Evolutionary conservation across 2,888 invertebrate species (phyloP).

Genomic region (Rotaria macrura): DNA sequence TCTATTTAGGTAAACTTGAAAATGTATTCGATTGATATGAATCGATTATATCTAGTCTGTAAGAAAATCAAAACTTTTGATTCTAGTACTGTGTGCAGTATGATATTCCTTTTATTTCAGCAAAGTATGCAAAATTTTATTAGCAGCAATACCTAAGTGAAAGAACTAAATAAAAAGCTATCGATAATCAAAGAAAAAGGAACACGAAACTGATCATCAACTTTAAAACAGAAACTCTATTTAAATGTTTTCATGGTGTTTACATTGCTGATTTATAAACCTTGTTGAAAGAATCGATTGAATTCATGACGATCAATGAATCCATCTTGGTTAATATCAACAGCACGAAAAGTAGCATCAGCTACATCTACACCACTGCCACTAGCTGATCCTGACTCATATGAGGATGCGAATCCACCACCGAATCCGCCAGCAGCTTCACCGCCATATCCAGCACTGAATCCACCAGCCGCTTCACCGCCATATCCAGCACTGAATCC

Average conservation of each 20-base stretch:
- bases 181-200: too few species aligned
- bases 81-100: too few species aligned
- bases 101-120: too few species aligned
- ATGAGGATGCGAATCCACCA: too few species aligned
- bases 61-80: too few species aligned
- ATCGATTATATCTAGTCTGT: too few species aligned
- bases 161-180: too few species aligned
- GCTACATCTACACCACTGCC: background rate
- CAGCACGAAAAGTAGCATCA: background rate
- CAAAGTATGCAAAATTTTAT: too few species aligned
- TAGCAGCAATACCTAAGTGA: too few species aligned
- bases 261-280: background rate
- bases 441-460: background rate
- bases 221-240: background rate
- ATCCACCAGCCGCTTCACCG: background rate
- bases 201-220: background rate
- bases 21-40: too few species aligned
- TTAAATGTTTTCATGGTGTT: background rate
- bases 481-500: background rate
- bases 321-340: background rate
- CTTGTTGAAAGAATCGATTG: background rate
- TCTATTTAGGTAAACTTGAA: too few species aligned
- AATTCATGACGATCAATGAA: background rate
- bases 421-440: background rate
- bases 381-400: too few species aligned